Conservation (phyloP, 2,888 invertebrate species). For the Aleiodes alternator region DNA sequence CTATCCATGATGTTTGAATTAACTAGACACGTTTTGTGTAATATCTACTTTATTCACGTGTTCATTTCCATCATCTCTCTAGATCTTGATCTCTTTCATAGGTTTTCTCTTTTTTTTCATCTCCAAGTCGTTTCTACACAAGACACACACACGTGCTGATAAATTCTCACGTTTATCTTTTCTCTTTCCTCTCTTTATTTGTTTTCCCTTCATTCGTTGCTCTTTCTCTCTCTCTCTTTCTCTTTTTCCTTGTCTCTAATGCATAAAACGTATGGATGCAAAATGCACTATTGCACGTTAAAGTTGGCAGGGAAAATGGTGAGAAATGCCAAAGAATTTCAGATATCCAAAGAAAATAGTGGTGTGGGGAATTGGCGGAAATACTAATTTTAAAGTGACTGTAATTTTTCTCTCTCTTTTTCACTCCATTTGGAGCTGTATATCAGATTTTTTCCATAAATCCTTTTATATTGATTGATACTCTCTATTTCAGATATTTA, state of each 20-base stretch:
- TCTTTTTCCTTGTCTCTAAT: constrained; percentile 42
- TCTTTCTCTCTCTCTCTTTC: constrained; percentile 41
- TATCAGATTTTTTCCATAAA: not conserved
- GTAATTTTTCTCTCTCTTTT: constrained; percentile 39
- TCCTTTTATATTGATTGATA: not conserved
- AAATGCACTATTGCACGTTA: constrained; percentile 32
- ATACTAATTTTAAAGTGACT: constrained; percentile 51
- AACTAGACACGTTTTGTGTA: constrained; percentile 13
- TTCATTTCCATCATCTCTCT: constrained; percentile 30
- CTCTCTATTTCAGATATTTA: not conserved
- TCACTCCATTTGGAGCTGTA: not conserved
- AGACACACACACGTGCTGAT: constrained; percentile 1
- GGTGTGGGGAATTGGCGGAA: constrained; percentile 25
- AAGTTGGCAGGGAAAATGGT: constrained; percentile 57
- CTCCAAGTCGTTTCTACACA: constrained; percentile 5
- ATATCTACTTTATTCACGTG: constrained; percentile 25
- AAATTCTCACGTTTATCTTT: constrained; percentile 22
- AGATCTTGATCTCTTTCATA: constrained; percentile 41
- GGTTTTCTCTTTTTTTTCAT: constrained; percentile 40
- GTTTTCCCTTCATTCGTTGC: constrained; percentile 9
- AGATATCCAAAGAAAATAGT: constrained; percentile 52
- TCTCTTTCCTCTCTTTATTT: not conserved
- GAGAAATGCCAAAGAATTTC: constrained; percentile 56
- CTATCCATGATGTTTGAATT: constrained; percentile 9
- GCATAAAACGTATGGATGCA: constrained; percentile 19